Evolutionary conservation across 2,797 vertebrate species (phyloP).

Genomic region (Cyprinella venusta): DNA sequence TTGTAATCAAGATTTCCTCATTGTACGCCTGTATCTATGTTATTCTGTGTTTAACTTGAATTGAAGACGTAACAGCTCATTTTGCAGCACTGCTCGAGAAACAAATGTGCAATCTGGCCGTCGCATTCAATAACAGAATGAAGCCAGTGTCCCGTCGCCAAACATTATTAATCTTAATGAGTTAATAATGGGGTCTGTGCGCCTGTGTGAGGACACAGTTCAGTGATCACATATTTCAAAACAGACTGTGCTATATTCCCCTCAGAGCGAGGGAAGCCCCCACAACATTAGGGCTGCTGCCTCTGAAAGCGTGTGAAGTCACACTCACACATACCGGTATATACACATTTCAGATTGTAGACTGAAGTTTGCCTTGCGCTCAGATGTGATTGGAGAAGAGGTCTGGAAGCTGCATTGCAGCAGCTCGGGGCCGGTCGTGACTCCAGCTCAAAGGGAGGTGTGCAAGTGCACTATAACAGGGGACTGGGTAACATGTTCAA

Average conservation of each 20-base stretch:
- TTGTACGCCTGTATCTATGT: neutral
- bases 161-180: constrained; percentile 31
- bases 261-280: constrained; percentile 26
- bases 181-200: constrained; percentile 29
- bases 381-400: constrained; percentile 52
- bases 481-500: constrained; percentile 21
- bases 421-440: constrained; percentile 65
- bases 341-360: constrained; percentile 8
- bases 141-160: neutral
- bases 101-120: neutral
- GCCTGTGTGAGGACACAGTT: constrained; percentile 6
- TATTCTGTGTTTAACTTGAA: neutral
- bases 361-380: constrained; percentile 30
- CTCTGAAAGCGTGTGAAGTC: neutral
- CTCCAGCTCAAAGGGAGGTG: constrained; percentile 49
- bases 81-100: neutral
- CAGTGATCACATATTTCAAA: constrained; percentile 29
- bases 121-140: constrained; percentile 1
- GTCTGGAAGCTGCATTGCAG: constrained; percentile 67
- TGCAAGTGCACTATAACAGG: constrained; percentile 14
- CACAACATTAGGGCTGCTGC: neutral
- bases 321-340: neutral
- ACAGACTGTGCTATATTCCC: constrained; percentile 19
- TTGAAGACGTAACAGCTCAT: neutral
- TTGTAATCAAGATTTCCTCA: neutral